Conservation (phyloP, 2,113 vertebrate genomes). For the Neodontobutis hainanensis region DNA sequence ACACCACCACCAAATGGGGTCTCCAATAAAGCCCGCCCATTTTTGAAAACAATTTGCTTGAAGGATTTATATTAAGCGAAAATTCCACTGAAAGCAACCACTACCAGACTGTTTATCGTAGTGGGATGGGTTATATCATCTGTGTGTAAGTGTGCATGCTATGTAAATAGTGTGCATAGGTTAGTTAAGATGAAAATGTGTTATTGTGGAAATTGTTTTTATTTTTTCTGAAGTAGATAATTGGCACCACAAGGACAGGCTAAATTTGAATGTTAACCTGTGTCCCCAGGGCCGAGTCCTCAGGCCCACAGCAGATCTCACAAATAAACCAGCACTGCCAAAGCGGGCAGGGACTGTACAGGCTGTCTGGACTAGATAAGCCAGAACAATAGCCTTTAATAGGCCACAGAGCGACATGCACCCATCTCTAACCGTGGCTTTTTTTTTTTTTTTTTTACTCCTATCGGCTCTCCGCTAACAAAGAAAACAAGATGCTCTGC, state of each 20-base stretch:
- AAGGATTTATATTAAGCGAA: no score
- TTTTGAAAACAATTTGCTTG: no score
- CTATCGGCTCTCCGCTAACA: conserved; percentile 82
- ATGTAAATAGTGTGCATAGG: no score
- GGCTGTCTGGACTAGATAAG: conserved; percentile 83
- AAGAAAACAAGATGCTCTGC: conserved; percentile 76
- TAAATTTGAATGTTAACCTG: conserved; percentile 67
- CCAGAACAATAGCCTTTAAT: conserved; percentile 84
- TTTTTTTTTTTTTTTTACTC: conserved; percentile 57
- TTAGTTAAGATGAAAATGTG: no score
- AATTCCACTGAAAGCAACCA: no score
- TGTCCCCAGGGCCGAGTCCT: conserved; percentile 45
- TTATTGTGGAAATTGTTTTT: background rate
- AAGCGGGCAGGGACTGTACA: conserved; percentile 60
- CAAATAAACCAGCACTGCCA: conserved; percentile 66
- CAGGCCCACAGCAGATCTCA: conserved; percentile 47
- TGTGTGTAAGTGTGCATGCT: no score
- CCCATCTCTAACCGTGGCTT: conserved; percentile 67
- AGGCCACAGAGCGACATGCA: conserved; percentile 76
- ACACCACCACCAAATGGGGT: no score
- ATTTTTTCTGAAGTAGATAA: conserved; percentile 11
- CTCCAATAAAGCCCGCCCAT: no score
- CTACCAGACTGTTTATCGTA: no score
- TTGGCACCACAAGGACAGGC: conserved; percentile 30
- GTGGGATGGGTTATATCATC: no score